Evolutionary conservation across 2,113 vertebrate species (phyloP).

Genomic region (Ochotona princeps): DNA sequence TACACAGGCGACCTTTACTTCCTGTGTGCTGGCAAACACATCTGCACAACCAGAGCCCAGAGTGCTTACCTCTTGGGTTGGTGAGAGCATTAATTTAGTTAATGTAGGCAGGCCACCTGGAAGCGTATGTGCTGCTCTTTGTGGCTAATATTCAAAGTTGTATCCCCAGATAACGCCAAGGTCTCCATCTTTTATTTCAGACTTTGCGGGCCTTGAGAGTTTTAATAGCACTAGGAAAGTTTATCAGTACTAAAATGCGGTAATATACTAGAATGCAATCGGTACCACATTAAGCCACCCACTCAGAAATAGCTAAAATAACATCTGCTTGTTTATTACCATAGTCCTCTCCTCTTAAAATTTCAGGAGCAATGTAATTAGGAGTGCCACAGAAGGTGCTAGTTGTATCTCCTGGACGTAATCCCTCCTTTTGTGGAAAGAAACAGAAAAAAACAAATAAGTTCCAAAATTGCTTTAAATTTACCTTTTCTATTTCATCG

Average conservation of each 20-base stretch:
- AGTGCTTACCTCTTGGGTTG: not conserved
- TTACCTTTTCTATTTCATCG: not conserved
- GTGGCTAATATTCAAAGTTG: conserved; percentile 23
- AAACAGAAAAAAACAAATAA: not conserved
- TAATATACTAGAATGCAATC: not conserved
- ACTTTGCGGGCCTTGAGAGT: not conserved
- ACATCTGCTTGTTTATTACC: conserved; percentile 87
- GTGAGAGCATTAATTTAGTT: not conserved
- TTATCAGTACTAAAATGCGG: conserved; percentile 39
- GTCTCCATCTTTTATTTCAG: not conserved
- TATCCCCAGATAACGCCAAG: not conserved
- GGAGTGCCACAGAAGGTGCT: conserved; percentile 99
- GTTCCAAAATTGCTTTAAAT: conserved; percentile 43
- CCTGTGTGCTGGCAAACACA: not conserved
- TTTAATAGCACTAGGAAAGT: conserved; percentile 41
- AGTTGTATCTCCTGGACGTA: conserved; percentile 98
- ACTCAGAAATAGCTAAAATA: conserved; percentile 39
- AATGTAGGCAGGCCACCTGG: not conserved
- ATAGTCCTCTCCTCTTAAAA: conserved; percentile 98
- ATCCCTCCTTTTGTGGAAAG: conserved; percentile 92
- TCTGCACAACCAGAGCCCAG: conserved; percentile 8
- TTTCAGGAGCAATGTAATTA: conserved; percentile 99
- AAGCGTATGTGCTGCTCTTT: not conserved
- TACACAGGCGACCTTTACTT: conserved; percentile 18
- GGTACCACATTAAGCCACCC: conserved; percentile 11